Percentiles rank a stretch among this genome's conserved stretches.
Conservation (phyloP, 2,888 invertebrate genomes). For the Nymphalis urticae region DNA sequence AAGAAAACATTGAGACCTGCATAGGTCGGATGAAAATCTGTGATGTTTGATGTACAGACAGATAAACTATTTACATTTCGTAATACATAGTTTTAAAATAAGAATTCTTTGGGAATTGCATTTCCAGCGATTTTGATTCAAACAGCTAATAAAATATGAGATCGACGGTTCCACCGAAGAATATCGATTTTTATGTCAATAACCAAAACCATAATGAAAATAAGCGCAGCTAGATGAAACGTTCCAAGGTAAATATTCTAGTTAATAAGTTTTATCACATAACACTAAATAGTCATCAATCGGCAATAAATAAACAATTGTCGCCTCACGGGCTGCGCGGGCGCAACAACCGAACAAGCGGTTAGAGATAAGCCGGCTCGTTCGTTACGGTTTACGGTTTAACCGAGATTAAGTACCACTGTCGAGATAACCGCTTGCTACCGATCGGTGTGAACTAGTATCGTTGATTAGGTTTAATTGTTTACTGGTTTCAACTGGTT, state of each 20-base stretch:
- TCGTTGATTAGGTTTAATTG: conserved; percentile 16
- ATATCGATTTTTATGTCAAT: neutral
- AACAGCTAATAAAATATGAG: too few relatives aligned
- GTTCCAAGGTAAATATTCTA: neutral
- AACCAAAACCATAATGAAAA: too few relatives aligned
- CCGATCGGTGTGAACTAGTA: conserved; percentile 20
- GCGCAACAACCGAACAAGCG: conserved; percentile 18
- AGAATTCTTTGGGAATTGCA: too few relatives aligned
- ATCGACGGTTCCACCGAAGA: too few relatives aligned
- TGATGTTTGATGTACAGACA: too few relatives aligned
- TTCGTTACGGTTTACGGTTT: conserved; percentile 25
- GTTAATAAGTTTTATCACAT: neutral
- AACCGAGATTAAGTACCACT: conserved; percentile 17
- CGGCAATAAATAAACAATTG: conserved; percentile 28
- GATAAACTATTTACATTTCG: too few relatives aligned
- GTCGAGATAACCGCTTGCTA: conserved; percentile 24
- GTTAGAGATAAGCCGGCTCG: conserved; percentile 23
- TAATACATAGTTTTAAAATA: too few relatives aligned
- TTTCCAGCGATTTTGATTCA: too few relatives aligned
- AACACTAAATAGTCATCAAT: conserved; percentile 17
- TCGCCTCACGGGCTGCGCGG: conserved; percentile 5
- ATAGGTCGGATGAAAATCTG: too few relatives aligned
- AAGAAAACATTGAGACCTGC: too few relatives aligned
- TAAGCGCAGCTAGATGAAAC: neutral
- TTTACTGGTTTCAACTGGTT: conserved; percentile 12